Evolutionary conservation across 2,113 vertebrate genomes (phyloP).

Genomic region (Plestiodon gilberti): DNA sequence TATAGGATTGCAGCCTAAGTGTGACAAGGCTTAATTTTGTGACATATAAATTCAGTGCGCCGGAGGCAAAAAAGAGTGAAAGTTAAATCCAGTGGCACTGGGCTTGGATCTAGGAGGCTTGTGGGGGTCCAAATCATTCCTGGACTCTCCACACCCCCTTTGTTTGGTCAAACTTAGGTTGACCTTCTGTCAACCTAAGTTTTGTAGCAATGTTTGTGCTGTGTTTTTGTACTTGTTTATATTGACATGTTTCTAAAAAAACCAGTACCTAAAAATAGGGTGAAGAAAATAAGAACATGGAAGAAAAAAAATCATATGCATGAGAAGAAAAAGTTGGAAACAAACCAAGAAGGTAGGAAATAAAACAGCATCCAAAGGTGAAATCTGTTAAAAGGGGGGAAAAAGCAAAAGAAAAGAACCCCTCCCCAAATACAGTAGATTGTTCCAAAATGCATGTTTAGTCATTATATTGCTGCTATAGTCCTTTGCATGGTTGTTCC

Average conservation of each 20-base stretch:
- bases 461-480: rapidly evolving
- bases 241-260: background rate
- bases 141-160: background rate
- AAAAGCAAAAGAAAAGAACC: background rate
- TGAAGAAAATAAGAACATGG: background rate
- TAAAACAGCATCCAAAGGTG: background rate
- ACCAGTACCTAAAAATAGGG: background rate
- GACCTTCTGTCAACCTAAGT: background rate
- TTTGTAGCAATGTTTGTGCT: background rate
- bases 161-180: no score
- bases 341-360: background rate
- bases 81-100: background rate
- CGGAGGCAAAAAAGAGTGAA: background rate
- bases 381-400: background rate
- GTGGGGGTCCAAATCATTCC: background rate
- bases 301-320: background rate
- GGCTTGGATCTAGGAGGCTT: background rate
- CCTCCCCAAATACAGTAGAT: background rate
- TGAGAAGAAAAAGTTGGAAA: background rate
- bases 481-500: rapidly evolving
- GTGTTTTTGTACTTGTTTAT: background rate
- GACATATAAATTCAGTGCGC: background rate
- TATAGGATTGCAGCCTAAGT: no score
- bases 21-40: background rate
- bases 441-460: rapidly evolving